These are phyloP conservation scores for Morpho deidamia DNA, from an alignment of 2,888 invertebrate genomes.

Conservation along the genomic window DNA sequence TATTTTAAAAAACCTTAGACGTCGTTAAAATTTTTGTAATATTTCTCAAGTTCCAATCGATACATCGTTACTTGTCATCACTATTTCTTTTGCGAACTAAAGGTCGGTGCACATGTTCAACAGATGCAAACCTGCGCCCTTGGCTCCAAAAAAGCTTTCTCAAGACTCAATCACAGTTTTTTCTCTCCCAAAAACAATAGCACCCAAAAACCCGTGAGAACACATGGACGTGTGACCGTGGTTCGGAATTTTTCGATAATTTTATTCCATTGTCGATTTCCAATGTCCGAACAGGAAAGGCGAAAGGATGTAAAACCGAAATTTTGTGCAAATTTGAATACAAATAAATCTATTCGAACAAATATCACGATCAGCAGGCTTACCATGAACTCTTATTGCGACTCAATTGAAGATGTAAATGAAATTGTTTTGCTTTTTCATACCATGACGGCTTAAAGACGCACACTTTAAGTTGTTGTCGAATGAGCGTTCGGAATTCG, in stretches of 20 bases:
- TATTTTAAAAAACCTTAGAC: no score
- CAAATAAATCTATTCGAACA: background rate
- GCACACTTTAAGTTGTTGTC: no score
- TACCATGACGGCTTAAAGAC: no score
- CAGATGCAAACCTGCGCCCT: constrained; percentile 57
- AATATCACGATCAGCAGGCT: no score
- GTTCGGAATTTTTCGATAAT: constrained; percentile 21
- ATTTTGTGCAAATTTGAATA: constrained; percentile 9
- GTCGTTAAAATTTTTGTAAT: no score
- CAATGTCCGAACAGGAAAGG: constrained; percentile 8
- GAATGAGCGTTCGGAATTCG: no score
- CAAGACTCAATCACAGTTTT: constrained; percentile 36
- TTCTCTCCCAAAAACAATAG: constrained; percentile 55
- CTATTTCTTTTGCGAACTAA: constrained; percentile 55
- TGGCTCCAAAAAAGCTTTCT: constrained; percentile 44
- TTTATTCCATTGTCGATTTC: constrained; percentile 11
- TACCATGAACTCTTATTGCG: no score
- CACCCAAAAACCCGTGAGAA: constrained; percentile 25
- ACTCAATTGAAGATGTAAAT: no score
- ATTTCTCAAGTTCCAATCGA: constrained; percentile 18
- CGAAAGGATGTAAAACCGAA: constrained; percentile 13
- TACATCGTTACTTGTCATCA: constrained; percentile 29
- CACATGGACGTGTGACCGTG: constrained; percentile 13
- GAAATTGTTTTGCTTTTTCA: no score
- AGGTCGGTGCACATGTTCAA: constrained; percentile 60